A percentile compares a stretch with the other conserved stretches of the same genome.
phyloP scores from a whole-genome alignment of 2,113 vertebrate species.

The human region DNA sequence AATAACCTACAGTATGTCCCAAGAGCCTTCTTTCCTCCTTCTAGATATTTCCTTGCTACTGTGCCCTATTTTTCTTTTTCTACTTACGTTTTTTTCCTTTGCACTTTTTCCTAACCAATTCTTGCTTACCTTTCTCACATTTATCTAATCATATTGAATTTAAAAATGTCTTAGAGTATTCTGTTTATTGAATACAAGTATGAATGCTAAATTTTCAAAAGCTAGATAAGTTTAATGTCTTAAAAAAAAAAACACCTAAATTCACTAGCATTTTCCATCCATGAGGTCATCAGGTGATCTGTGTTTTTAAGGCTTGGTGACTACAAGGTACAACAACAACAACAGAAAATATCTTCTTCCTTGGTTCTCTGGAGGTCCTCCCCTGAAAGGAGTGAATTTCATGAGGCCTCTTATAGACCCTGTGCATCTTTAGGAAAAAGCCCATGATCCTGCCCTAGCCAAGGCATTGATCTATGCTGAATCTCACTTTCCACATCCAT shows the following conservation, averaged over 20 bases:
- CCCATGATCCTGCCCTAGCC: background rate
- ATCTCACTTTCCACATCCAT: background rate
- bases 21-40: background rate
- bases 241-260: background rate
- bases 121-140: background rate
- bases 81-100: background rate
- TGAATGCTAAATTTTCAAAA: background rate
- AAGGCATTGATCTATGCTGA: background rate
- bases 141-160: background rate
- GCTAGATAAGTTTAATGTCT: background rate
- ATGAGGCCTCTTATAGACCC: background rate
- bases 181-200: background rate
- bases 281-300: background rate
- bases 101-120: background rate
- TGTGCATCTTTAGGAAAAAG: background rate
- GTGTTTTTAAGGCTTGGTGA: background rate
- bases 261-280: background rate
- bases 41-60: background rate
- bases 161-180: constrained; percentile 16
- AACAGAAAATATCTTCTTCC: background rate
- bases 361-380: background rate
- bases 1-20: background rate
- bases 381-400: background rate
- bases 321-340: background rate
- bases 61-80: background rate